A percentile compares a stretch with the other conserved stretches of the same genome.
These are phyloP conservation scores for Rhinopomastus cyanomelas DNA, from an alignment of 2,113 vertebrate species.

Conservation along the genomic window DNA sequence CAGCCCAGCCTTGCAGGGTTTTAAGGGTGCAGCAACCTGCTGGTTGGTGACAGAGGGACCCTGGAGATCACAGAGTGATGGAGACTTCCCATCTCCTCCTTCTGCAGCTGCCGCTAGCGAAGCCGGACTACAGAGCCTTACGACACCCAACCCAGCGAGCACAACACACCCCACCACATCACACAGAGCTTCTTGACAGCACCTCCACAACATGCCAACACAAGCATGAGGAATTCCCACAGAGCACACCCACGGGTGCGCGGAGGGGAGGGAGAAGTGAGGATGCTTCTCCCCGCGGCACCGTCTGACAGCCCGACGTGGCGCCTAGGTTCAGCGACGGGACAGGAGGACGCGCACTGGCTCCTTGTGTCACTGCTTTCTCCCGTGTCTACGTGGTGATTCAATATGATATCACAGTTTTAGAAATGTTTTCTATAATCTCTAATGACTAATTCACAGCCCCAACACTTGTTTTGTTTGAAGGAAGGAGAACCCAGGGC, in stretches of 20 bases:
- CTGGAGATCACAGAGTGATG: fast-evolving
- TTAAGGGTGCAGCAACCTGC: not conserved
- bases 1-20: not conserved
- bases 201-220: fast-evolving
- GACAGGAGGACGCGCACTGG: not conserved
- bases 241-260: fast-evolving
- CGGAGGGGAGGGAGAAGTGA: not conserved
- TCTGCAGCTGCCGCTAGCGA: not conserved
- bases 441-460: too few species aligned
- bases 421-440: not conserved
- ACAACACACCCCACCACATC: not conserved
- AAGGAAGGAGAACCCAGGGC: not conserved
- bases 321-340: not conserved
- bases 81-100: not conserved
- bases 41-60: not conserved
- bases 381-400: not conserved
- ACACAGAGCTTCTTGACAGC: fast-evolving
- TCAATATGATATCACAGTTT: not conserved
- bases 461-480: not conserved
- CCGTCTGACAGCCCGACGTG: fast-evolving
- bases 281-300: not conserved
- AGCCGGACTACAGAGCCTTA: fast-evolving
- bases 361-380: not conserved
- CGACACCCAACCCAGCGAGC: fast-evolving
- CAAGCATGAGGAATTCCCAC: fast-evolving